Evolutionary conservation across 1,140 invertebrate genomes (phyloP), one percentile per base, ranked within the genome.

Genomic region (Aricia agestis): DNA sequence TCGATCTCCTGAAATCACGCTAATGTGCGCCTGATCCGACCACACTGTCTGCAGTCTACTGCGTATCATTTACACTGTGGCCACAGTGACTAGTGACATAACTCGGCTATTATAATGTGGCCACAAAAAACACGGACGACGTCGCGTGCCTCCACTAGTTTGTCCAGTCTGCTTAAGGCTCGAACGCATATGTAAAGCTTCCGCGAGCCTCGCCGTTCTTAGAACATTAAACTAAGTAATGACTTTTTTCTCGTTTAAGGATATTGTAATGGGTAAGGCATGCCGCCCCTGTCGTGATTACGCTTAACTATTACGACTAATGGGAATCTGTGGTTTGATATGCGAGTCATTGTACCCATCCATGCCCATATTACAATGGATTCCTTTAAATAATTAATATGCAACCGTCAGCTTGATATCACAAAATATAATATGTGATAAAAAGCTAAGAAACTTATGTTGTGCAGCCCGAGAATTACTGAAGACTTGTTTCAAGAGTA

Each of bases 41-140:
- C 36, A 36, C 36, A 36, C 1, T 4, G 0, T 9, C 9, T 25
- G 25, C 45, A 52, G 3, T 52, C 45, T 52, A 52, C 13, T 15
- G 45, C 9, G 9, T 36, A 6, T 9, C 9, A 7, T 36, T 36
- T 36, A 36, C 36, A 52, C 9, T 52, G 41, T 10, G 42, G 42
- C 82, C 80, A 78, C 84, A 79, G 45, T 52, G 45, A 36, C 42
- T 77, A 77, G 77, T 82, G 80, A 89, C 86, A 87, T 82, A 85
- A 88, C 86, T 84, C 77, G 70, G 79, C 86, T 80, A 91, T 87
- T 89, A 91, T 80, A 83, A 88, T 89, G 83, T 85, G 82, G 85
- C 83, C 72, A 80, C 68, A 82, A 85, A 84, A 85, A 82, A 82
- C 72, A 72, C 67, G 72, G 67, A 79, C 78, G 58, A 85, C 78